Percentiles rank a stretch among this genome's conserved stretches.
phyloP scores from a whole-genome alignment of 2,888 invertebrate species.

The Plagiodera versicolora region DNA sequence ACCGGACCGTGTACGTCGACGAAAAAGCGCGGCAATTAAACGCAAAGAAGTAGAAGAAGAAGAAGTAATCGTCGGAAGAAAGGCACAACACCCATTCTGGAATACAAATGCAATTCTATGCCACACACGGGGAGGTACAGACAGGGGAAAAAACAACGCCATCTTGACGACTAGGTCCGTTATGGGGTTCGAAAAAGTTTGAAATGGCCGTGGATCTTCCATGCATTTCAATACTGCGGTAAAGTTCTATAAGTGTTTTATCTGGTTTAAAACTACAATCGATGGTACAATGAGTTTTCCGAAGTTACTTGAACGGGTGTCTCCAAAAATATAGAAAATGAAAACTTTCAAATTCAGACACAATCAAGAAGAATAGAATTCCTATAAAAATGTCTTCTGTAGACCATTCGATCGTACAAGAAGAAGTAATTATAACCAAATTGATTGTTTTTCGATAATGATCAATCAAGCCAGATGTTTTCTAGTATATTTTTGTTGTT shows the following conservation, averaged over 20 bases:
- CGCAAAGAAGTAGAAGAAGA: conserved; percentile 21
- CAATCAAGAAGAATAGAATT: no score
- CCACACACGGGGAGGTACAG: conserved; percentile 30
- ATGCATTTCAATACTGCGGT: conserved; percentile 18
- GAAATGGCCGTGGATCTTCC: not conserved
- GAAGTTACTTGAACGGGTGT: no score
- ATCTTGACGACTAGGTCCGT: conserved; percentile 2
- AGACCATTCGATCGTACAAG: no score
- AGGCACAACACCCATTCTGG: conserved; percentile 33
- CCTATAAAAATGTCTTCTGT: no score
- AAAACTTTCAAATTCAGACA: no score
- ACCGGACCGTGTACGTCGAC: conserved; percentile 3
- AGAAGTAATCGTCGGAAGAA: conserved; percentile 23
- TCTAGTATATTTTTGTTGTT: no score
- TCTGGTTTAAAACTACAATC: no score
- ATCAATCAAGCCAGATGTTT: no score
- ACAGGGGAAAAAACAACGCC: conserved; percentile 16
- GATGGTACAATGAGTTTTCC: no score
- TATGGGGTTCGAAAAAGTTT: conserved; percentile 12
- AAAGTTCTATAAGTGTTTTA: conserved; percentile 9
- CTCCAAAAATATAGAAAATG: no score
- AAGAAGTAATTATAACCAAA: no score
- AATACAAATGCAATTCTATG: conserved; percentile 39
- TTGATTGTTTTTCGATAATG: no score
- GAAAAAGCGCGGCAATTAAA: conserved; percentile 37